Conservation (phyloP, 1,140 invertebrate genomes). For the Heterodera schachtii region DNA sequence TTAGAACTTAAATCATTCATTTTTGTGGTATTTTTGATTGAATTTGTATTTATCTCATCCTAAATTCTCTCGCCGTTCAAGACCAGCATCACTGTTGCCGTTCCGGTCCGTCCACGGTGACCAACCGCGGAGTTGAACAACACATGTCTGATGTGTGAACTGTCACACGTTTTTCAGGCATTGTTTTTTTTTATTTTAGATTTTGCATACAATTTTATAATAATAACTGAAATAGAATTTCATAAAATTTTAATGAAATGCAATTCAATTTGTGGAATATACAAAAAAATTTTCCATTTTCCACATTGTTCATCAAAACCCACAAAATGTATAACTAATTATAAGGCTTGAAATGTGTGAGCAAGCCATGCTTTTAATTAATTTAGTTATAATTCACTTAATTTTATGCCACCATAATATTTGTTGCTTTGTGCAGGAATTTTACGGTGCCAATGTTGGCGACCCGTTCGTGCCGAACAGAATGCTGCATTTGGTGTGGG, state of each 20-base stretch:
- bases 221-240: too few species aligned
- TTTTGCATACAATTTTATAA: conserved; percentile 55
- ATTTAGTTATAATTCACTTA: too few species aligned
- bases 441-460: conserved; percentile 36
- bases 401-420: too few species aligned
- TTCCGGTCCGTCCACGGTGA: conserved; percentile 27
- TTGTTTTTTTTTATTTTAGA: conserved; percentile 67
- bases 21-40: not conserved
- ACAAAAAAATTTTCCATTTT: too few species aligned
- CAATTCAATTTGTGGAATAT: too few species aligned
- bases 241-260: too few species aligned
- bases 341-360: too few species aligned
- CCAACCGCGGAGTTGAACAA: conserved; percentile 68
- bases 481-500: conserved; percentile 75
- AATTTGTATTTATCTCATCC: not conserved
- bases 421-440: conserved; percentile 49
- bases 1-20: not conserved
- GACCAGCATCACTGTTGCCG: conserved; percentile 80
- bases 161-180: conserved; percentile 74
- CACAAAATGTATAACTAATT: too few species aligned
- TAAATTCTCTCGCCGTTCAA: not conserved
- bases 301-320: too few species aligned
- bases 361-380: too few species aligned
- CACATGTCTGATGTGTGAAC: conserved; percentile 87
- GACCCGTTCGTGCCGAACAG: conserved; percentile 78